Evolutionary conservation across 1,140 invertebrate genomes (phyloP).

Genomic region (Tetragonula clypearis): DNA sequence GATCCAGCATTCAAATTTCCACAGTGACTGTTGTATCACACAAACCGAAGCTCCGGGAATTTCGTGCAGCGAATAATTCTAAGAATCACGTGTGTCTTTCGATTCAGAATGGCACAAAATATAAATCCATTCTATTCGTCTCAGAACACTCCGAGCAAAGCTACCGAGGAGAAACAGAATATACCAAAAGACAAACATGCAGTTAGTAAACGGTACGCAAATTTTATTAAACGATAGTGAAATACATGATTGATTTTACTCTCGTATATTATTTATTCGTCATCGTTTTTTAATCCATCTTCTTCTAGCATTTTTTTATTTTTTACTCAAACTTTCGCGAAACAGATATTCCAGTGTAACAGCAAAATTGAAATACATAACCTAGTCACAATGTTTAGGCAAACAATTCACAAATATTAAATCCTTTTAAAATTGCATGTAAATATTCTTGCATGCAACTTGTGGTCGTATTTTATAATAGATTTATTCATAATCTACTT

Average conservation of each 20-base stretch:
- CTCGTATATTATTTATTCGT: not conserved
- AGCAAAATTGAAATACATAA: slow-evolving; percentile 8
- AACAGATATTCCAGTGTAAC: not conserved
- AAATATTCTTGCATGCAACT: too few relatives aligned
- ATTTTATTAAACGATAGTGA: not conserved
- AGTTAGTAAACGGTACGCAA: slow-evolving; percentile 90
- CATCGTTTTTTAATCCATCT: too few relatives aligned
- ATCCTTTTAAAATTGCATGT: too few relatives aligned
- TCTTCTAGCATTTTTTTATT: too few relatives aligned
- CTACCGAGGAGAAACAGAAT: slow-evolving; percentile 87
- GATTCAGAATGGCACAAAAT: slow-evolving; percentile 89
- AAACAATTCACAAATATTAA: slow-evolving; percentile 9
- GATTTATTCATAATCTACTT: not conserved
- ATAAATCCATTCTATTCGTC: slow-evolving; percentile 89
- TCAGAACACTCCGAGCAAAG: slow-evolving; percentile 86
- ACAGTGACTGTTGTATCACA: slow-evolving; percentile 71
- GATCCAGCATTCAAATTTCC: slow-evolving; percentile 75
- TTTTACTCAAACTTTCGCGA: not conserved
- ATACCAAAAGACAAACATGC: slow-evolving; percentile 91
- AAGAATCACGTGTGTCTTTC: slow-evolving; percentile 10
- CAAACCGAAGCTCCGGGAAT: slow-evolving; percentile 51
- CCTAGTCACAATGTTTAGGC: slow-evolving; percentile 23
- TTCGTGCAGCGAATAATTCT: slow-evolving; percentile 14
- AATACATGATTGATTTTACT: not conserved
- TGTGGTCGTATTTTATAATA: not conserved